Evolutionary conservation across 1,140 invertebrate species (phyloP).

Genomic region (Zaprionus kolodkinae): DNA sequence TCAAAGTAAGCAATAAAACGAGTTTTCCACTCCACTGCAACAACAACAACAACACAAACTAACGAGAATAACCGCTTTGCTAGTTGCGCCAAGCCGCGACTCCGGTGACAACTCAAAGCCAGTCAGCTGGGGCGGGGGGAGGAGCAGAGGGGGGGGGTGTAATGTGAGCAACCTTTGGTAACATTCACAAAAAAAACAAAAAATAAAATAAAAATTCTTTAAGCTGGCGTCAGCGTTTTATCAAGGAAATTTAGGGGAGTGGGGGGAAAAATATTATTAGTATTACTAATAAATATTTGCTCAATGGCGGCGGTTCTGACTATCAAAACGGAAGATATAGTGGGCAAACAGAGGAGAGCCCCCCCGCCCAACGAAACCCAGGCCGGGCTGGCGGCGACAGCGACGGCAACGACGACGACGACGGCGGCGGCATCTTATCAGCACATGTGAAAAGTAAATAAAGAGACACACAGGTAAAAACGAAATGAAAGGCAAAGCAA

Average conservation of each 20-base stretch:
- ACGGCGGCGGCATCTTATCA: constrained; percentile 53
- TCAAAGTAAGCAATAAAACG: constrained; percentile 68
- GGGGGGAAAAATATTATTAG: constrained; percentile 53
- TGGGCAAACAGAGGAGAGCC: constrained; percentile 24
- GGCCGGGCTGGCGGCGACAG: no score
- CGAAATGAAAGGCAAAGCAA: not conserved
- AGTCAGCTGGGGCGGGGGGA: not conserved
- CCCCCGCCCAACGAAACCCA: constrained; percentile 8
- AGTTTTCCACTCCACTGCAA: constrained; percentile 56
- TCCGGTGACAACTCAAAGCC: constrained; percentile 36
- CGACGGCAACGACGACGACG: no score
- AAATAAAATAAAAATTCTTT: constrained; percentile 41
- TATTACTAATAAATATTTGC: constrained; percentile 76
- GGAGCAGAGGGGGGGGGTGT: constrained; percentile 15
- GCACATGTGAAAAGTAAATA: constrained; percentile 71
- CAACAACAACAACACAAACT: constrained; percentile 32
- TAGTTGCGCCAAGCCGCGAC: constrained; percentile 41
- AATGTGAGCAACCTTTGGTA: constrained; percentile 54
- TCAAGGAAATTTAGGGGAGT: constrained; percentile 39
- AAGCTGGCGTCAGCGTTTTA: constrained; percentile 66
- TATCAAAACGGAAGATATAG: constrained; percentile 33
- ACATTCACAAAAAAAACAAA: not conserved
- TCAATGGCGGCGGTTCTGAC: constrained; percentile 56
- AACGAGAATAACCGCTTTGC: constrained; percentile 72
- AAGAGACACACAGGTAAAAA: constrained; percentile 7